phyloP scores from a whole-genome alignment of 2,888 invertebrate species.

The Girardia tigrina region DNA sequence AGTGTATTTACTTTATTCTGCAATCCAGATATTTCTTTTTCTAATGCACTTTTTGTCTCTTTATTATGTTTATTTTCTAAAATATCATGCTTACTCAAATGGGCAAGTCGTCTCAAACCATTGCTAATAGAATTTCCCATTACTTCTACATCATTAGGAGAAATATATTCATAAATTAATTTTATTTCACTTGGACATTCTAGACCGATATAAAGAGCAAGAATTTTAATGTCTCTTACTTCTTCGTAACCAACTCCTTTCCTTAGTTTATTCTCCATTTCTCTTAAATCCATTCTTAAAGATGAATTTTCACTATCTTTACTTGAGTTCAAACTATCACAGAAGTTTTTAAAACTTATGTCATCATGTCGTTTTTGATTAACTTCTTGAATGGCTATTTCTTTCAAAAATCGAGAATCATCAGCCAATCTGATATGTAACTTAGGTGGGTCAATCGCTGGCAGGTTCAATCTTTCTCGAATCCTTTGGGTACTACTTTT shows the following conservation, averaged over 20 bases:
- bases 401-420: background rate
- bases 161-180: conserved; percentile 35
- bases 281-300: too few relatives aligned
- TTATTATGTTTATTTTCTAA: conserved; percentile 3
- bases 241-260: too few relatives aligned
- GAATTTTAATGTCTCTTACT: conserved; percentile 32
- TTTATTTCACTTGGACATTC: conserved; percentile 29
- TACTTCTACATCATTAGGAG: conserved; percentile 10
- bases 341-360: background rate
- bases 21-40: too few relatives aligned
- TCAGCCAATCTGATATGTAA: conserved; percentile 1
- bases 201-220: conserved; percentile 31
- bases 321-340: background rate
- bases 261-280: too few relatives aligned
- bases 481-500: background rate
- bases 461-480: conserved; percentile 18
- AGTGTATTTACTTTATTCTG: too few relatives aligned
- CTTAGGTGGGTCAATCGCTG: background rate
- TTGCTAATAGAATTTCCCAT: conserved; percentile 25
- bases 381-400: background rate
- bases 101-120: conserved; percentile 33
- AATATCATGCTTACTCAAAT: conserved; percentile 10
- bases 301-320: too few relatives aligned
- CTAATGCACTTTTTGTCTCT: too few relatives aligned
- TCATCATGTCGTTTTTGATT: background rate